Base-by-base conservation (phyloP, 1,140 invertebrate genomes). In the Drosophila lacertosa region DNA sequence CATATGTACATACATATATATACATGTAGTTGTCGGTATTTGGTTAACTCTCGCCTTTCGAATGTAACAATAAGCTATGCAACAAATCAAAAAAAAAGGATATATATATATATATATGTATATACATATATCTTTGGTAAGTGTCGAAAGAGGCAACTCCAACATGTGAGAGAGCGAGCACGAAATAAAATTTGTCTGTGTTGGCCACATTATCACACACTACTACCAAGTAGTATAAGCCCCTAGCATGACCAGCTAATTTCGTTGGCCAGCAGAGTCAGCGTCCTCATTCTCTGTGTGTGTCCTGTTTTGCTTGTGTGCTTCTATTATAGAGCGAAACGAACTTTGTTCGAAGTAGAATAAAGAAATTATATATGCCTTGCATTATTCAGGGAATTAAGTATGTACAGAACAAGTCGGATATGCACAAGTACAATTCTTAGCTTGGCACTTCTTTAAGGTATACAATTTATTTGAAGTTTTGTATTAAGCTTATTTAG, bases 221-320 rank as follows among this genome's bases (percentile, higher is more conserved):
- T 18, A 62, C 33, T 54, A 42, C 24, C 13, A 39, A 29, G 10
- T 50, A 39, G 67, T 48, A 40, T 26, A 45, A 58, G 22, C 18
- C 24, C 24, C 53, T 45, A 24, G 26, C 37, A 57, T 59, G 57
- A 68, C 65, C 47, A 60, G 67, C 65, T 60, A 75, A 72, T 70
- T 50, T 48, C 18, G 22, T 13, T 71, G 51, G 55, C 32, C 57
- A 60, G 39, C 45, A 54, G 47, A 62, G 29, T 48, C 20, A 53
- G 70, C 55, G 70, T 18, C 24, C 66, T 44, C 9, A 24, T 50
- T 16, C 15, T 11, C 42, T 16, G 24, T 24, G 13, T 22, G n/a
- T 42, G 59, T 29, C 29, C 39, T 39, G 53, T 57, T 37, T 64
- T 55, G 32, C 42, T 45, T 57, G 51, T 37, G 24, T 37, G 53